Conservation (phyloP, 2,113 vertebrate genomes). For the Sterrhoptilus dennistouni region DNA sequence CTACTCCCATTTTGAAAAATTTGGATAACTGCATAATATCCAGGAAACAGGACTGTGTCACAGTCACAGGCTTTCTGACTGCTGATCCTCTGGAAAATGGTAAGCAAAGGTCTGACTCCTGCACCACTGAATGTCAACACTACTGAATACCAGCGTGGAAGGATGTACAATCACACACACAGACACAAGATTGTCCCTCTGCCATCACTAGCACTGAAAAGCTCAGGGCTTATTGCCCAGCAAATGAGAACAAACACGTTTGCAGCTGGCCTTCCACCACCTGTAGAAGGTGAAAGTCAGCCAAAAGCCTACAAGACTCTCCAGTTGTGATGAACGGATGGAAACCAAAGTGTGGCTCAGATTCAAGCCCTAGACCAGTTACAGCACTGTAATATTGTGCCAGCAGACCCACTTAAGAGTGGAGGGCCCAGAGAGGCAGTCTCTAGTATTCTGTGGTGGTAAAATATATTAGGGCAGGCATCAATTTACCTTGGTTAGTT, state of each 20-base stretch:
- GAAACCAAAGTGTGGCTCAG: slow-evolving; percentile 22
- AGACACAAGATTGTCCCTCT: background rate
- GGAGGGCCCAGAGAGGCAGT: background rate
- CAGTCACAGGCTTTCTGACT: background rate
- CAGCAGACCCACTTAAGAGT: background rate
- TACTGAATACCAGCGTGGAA: background rate
- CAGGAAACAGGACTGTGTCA: background rate
- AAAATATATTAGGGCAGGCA: slow-evolving; percentile 18
- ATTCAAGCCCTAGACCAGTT: background rate
- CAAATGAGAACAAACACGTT: background rate
- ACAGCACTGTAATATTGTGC: background rate
- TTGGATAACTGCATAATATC: background rate
- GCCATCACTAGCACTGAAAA: background rate
- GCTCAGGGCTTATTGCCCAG: background rate
- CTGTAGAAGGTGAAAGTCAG: background rate
- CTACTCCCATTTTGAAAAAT: background rate
- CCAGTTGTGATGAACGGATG: background rate
- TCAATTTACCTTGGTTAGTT: slow-evolving; percentile 31
- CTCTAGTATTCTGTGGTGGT: background rate
- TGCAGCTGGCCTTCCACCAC: slow-evolving; percentile 26
- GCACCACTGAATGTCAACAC: background rate
- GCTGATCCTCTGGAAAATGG: background rate
- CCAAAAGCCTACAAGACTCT: slow-evolving; percentile 20
- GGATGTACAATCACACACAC: background rate
- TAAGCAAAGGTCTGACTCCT: background rate